Conservation (phyloP, 2,113 vertebrate genomes). For the Macquaria australasica region DNA sequence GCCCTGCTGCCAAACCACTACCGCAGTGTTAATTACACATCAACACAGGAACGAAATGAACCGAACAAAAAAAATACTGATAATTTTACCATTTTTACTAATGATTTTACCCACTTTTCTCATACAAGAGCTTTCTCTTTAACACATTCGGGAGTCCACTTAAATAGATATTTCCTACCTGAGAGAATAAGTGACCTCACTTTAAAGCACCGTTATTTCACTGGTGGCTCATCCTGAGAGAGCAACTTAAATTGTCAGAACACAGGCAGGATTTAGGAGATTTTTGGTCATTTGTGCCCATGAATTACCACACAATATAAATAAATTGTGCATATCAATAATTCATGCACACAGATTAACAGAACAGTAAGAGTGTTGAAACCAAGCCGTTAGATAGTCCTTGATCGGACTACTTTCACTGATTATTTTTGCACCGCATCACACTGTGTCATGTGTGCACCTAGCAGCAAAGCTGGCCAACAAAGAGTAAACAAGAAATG, state of each 20-base stretch:
- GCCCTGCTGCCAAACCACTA: background rate
- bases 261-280: background rate
- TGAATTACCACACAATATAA: conserved; percentile 13
- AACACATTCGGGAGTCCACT: background rate
- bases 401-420: background rate
- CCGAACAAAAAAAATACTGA: background rate
- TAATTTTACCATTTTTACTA: background rate
- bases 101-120: background rate
- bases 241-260: background rate
- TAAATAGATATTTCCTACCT: background rate
- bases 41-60: background rate
- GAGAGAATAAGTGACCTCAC: conserved; percentile 6
- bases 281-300: background rate
- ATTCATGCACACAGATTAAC: conserved; percentile 33
- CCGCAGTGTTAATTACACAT: background rate
- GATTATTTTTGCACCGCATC: conserved; percentile 3
- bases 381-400: conserved; percentile 18
- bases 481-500: conserved; percentile 3
- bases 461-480: background rate
- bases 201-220: background rate
- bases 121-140: background rate
- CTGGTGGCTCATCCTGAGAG: conserved; percentile 23
- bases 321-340: conserved; percentile 22
- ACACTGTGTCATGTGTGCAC: background rate
- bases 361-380: background rate